Conservation (phyloP, 2,113 vertebrate genomes). For the Marmota monax region DNA sequence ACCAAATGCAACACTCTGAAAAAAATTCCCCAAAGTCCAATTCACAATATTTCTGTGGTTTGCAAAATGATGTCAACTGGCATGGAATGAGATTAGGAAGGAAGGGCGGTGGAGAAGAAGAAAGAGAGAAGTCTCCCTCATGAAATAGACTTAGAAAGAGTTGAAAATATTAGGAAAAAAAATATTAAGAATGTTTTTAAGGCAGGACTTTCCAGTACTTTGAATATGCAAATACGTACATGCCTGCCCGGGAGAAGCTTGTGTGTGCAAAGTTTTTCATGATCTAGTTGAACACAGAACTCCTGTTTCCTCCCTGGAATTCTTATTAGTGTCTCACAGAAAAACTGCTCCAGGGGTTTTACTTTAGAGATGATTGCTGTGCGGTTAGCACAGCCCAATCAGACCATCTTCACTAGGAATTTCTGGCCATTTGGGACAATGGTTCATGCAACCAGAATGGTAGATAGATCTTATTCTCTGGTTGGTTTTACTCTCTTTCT, state of each 20-base stretch:
- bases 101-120: too few species aligned
- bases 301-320: not conserved
- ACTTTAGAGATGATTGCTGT: not conserved
- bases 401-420: not conserved
- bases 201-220: slow-evolving; percentile 11
- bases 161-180: not conserved
- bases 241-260: not conserved
- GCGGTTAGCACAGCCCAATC: not conserved
- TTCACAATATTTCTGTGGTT: not conserved
- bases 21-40: not conserved
- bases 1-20: not conserved
- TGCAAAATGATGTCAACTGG: not conserved
- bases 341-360: not conserved
- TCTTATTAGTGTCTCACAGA: not conserved
- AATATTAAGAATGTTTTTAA: not conserved
- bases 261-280: not conserved
- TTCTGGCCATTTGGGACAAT: not conserved
- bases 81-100: not conserved
- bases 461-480: not conserved
- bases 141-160: not conserved
- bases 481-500: not conserved
- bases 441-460: not conserved
- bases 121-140: not conserved
- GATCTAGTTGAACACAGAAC: not conserved
- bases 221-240: not conserved